Conservation (phyloP, 2,113 vertebrate genomes). For the Laticauda colubrina region DNA sequence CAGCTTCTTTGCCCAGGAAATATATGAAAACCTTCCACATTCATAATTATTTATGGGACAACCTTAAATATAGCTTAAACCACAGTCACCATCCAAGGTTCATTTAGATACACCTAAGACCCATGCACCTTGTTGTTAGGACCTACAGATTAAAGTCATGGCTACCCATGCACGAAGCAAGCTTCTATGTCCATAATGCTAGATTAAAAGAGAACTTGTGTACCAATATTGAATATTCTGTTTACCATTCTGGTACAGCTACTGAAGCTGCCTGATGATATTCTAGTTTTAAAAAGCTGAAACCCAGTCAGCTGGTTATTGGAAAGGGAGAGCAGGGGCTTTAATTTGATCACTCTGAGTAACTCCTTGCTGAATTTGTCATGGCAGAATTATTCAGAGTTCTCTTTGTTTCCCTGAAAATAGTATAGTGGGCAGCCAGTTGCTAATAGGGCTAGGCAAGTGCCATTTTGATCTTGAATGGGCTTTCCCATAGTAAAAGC, state of each 20-base stretch:
- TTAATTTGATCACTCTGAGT: neutral
- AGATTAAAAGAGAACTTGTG: neutral
- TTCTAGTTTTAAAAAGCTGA: neutral
- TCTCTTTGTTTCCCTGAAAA: neutral
- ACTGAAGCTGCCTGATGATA: neutral
- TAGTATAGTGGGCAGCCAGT: neutral
- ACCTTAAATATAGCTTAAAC: constrained; percentile 24
- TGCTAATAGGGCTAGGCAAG: neutral
- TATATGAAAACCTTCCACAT: constrained; percentile 18
- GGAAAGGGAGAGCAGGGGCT: neutral
- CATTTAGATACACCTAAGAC: neutral
- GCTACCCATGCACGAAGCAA: neutral
- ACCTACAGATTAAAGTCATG: too few relatives aligned
- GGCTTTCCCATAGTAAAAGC: neutral
- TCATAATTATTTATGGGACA: constrained; percentile 20
- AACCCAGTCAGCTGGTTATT: neutral
- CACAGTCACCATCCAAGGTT: constrained; percentile 13
- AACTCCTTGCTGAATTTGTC: neutral
- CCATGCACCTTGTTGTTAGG: neutral
- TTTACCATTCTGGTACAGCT: neutral
- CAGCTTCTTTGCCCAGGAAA: constrained; percentile 50
- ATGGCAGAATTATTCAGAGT: neutral
- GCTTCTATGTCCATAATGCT: neutral
- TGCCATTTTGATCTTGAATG: neutral
- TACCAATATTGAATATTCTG: neutral